phyloP scores from a whole-genome alignment of 2,888 invertebrate genomes.

The Elmis aenea region DNA sequence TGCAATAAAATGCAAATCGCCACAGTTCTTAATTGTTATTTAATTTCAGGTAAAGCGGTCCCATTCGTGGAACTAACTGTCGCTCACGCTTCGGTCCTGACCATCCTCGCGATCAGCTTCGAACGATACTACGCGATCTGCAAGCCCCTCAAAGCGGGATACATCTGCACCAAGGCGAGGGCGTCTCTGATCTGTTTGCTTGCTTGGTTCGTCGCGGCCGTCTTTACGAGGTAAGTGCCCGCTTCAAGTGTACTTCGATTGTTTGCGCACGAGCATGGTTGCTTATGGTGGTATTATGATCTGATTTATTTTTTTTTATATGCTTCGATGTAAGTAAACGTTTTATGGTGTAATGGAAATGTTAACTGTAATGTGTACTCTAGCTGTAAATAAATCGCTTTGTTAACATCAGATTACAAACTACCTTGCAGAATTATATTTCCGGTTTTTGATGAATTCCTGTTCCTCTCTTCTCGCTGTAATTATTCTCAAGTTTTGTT shows the following conservation, averaged over 20 bases:
- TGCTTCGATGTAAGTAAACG: background rate
- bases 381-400: too few species aligned
- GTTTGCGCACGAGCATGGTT: slow-evolving; percentile 14
- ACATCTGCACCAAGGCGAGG: slow-evolving; percentile 82
- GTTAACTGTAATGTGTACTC: too few species aligned
- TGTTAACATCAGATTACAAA: too few species aligned
- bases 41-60: slow-evolving; percentile 79
- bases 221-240: slow-evolving; percentile 73
- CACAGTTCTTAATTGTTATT: too few species aligned
- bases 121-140: slow-evolving; percentile 85
- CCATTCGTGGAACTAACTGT: slow-evolving; percentile 90
- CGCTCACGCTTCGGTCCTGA: slow-evolving; percentile 87
- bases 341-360: background rate
- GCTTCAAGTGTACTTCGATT: slow-evolving; percentile 1
- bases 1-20: too few species aligned
- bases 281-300: slow-evolving; percentile 13
- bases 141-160: slow-evolving; percentile 83
- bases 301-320: slow-evolving; percentile 16
- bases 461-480: too few species aligned
- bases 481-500: too few species aligned
- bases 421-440: too few species aligned
- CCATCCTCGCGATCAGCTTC: slow-evolving; percentile 89
- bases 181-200: slow-evolving; percentile 76
- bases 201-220: slow-evolving; percentile 79
- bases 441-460: too few species aligned